A percentile compares a stretch with the other conserved stretches of the same genome.
phyloP scores from a whole-genome alignment of 2,797 vertebrate genomes.

The Macrochelys suwanniensis region DNA sequence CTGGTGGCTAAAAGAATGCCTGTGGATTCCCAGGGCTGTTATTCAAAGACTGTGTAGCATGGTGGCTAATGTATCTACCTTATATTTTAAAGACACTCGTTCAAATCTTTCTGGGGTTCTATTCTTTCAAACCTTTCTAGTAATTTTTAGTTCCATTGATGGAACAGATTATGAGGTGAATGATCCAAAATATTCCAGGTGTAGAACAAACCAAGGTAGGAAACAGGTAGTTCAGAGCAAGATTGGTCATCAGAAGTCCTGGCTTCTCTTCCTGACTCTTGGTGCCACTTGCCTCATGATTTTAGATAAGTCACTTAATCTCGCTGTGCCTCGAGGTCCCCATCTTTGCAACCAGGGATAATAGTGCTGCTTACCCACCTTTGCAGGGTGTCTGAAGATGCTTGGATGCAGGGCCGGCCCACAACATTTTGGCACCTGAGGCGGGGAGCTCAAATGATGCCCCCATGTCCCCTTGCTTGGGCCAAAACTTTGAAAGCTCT shows the following conservation, averaged over 20 bases:
- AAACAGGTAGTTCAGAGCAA: background rate
- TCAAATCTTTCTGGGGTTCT: background rate
- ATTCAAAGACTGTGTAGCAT: background rate
- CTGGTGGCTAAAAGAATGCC: background rate
- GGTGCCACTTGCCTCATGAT: background rate
- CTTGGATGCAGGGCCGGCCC: background rate
- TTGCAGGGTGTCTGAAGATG: background rate
- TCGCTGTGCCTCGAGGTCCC: background rate
- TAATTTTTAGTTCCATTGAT: background rate
- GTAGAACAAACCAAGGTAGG: background rate
- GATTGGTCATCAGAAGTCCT: background rate
- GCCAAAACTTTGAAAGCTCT: too few species aligned
- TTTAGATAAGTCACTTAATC: background rate
- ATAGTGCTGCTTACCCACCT: background rate
- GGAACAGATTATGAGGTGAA: background rate
- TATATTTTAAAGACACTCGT: background rate
- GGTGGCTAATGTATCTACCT: background rate
- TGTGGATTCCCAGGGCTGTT: background rate
- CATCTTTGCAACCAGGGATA: background rate
- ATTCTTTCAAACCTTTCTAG: background rate
- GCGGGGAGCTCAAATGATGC: too few species aligned
- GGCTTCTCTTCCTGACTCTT: background rate
- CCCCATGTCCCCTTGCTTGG: too few species aligned
- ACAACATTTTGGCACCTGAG: too few species aligned
- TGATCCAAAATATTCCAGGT: background rate